These are phyloP conservation scores for Ondatra zibethicus DNA, from an alignment of 2,113 vertebrate species.

Conservation along the genomic window DNA sequence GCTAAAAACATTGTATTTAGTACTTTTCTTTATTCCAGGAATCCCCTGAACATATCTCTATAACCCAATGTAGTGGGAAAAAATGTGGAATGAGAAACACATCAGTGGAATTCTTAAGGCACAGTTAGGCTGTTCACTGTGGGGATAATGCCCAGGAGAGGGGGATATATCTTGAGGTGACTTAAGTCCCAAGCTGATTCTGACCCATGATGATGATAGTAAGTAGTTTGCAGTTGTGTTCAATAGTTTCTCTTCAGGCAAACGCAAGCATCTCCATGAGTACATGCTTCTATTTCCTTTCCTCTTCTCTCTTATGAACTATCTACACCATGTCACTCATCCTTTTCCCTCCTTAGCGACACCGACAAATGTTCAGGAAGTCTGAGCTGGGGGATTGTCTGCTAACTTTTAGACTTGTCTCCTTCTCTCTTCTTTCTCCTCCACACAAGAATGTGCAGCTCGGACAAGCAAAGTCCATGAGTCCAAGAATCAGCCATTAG, in stretches of 20 bases:
- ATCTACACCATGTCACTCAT: constrained; percentile 58
- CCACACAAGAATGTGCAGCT: constrained; percentile 48
- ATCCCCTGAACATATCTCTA: background rate
- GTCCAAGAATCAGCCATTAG: constrained; percentile 49
- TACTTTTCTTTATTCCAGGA: constrained; percentile 19
- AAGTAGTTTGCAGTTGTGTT: constrained; percentile 66
- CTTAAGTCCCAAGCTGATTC: constrained; percentile 33
- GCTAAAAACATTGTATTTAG: constrained; percentile 40
- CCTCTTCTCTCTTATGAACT: constrained; percentile 59
- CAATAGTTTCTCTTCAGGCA: constrained; percentile 69
- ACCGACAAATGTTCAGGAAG: constrained; percentile 47
- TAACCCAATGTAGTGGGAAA: constrained; percentile 35
- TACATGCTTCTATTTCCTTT: constrained; percentile 64
- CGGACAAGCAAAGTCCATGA: constrained; percentile 31
- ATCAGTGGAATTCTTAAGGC: background rate
- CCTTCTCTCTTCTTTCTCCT: constrained; percentile 70
- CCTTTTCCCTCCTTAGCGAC: constrained; percentile 59
- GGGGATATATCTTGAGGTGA: background rate
- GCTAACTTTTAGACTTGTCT: constrained; percentile 64
- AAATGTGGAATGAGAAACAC: constrained; percentile 29
- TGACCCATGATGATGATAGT: constrained; percentile 40
- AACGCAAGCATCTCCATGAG: constrained; percentile 67
- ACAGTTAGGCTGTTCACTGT: background rate
- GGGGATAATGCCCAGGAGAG: background rate
- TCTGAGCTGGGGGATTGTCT: constrained; percentile 42